phyloP scores from a whole-genome alignment of 30 jellyfish, hydroid and myxozoan genomes.

The Cassiopea xamachana region DNA sequence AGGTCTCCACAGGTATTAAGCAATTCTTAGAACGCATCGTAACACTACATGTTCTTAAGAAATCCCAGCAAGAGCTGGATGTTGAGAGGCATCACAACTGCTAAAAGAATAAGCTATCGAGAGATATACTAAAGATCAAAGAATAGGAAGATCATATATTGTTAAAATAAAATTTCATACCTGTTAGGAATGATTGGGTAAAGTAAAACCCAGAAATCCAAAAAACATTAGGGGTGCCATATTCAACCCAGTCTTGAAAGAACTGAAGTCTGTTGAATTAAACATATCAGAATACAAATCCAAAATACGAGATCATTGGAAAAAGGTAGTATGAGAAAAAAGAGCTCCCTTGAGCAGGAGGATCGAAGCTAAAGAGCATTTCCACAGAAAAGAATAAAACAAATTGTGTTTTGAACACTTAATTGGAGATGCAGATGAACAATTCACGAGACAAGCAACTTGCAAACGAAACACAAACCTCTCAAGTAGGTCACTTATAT shows the following conservation, averaged over 20 bases:
- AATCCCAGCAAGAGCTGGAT: too few relatives aligned
- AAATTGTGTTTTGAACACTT: neutral
- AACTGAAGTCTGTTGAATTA: conserved; percentile 69
- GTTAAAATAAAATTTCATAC: conserved; percentile 8
- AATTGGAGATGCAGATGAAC: neutral
- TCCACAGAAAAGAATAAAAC: neutral
- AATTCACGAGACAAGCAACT: neutral
- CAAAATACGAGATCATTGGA: too few relatives aligned
- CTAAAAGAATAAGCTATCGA: too few relatives aligned
- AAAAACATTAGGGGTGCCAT: conserved; percentile 96
- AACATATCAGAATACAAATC: neutral
- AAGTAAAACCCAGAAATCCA: conserved; percentile 97
- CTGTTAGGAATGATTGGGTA: conserved; percentile 97
- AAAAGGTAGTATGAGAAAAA: too few relatives aligned
- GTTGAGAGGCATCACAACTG: too few relatives aligned
- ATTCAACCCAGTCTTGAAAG: conserved; percentile 93
- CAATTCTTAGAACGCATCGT: too few relatives aligned
- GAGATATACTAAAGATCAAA: too few relatives aligned
- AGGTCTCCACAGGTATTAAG: too few relatives aligned
- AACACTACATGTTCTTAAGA: too few relatives aligned
- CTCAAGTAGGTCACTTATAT: conserved; percentile 87
- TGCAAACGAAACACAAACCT: conserved; percentile 48
- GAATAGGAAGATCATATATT: neutral
- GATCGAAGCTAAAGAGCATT: neutral
- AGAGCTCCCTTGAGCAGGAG: neutral